These are phyloP conservation scores for Oegoconia quadripuncta DNA, from an alignment of 2,888 invertebrate species.

Conservation along the genomic window DNA sequence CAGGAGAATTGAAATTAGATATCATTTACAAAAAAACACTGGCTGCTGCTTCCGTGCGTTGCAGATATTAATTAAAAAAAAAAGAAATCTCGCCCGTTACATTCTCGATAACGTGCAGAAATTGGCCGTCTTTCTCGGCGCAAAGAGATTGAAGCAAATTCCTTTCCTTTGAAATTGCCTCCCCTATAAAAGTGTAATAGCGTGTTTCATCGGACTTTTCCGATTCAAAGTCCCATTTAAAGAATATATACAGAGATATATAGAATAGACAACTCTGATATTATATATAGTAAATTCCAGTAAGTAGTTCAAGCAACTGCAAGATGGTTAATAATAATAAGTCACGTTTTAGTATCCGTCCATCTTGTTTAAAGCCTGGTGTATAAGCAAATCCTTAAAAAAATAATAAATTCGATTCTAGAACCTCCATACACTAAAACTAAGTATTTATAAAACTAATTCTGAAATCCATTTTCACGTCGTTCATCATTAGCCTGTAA, in stretches of 20 bases:
- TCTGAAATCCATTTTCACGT: no score
- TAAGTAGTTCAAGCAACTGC: no score
- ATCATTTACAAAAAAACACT: constrained; percentile 3
- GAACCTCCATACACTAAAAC: no score
- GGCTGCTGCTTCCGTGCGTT: constrained; percentile 17
- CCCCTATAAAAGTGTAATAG: constrained; percentile 49
- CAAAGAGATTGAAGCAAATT: constrained; percentile 23
- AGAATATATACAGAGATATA: constrained; percentile 2
- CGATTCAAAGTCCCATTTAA: constrained; percentile 37
- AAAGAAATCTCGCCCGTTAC: constrained; percentile 27
- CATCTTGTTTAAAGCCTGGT: no score
- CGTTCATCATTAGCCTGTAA: no score
- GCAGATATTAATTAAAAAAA: constrained; percentile 28
- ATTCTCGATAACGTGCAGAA: constrained; percentile 32
- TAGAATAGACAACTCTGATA: no score
- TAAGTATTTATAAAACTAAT: no score
- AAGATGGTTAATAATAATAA: no score
- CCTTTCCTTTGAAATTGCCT: constrained; percentile 39
- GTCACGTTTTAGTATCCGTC: no score
- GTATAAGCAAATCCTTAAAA: no score
- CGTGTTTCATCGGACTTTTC: constrained; percentile 47
- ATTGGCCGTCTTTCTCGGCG: constrained; percentile 22
- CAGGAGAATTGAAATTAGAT: not conserved
- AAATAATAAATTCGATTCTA: no score
- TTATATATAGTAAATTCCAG: no score